These are phyloP conservation scores for Ochotona curzoniae DNA, from an alignment of 2,113 vertebrate genomes.

Conservation along the genomic window DNA sequence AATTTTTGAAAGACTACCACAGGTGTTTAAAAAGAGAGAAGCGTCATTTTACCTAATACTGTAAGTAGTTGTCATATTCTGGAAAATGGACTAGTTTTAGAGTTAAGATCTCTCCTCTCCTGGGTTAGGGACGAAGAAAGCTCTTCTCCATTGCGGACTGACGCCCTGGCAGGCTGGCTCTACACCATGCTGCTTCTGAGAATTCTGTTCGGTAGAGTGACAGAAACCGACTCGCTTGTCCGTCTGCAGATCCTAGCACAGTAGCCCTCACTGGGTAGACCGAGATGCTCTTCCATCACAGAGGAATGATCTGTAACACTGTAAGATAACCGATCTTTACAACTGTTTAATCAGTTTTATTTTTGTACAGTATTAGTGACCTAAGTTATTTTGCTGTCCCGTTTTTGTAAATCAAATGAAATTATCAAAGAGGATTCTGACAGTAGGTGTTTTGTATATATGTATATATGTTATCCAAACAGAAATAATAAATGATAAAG, in stretches of 20 bases:
- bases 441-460: conserved; percentile 90
- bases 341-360: conserved; percentile 90
- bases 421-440: conserved; percentile 88
- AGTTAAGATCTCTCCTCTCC: conserved; percentile 86
- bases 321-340: conserved; percentile 88
- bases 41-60: conserved; percentile 85
- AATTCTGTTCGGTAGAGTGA: conserved; percentile 82
- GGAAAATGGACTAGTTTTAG: conserved; percentile 85
- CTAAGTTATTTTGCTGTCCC: conserved; percentile 92
- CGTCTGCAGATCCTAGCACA: conserved; percentile 83
- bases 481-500: conserved; percentile 84
- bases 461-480: conserved; percentile 91
- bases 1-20: conserved; percentile 83
- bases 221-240: conserved; percentile 83
- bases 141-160: conserved; percentile 80
- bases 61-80: conserved; percentile 84
- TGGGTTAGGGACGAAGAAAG: conserved; percentile 84
- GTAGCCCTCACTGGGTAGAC: conserved; percentile 81
- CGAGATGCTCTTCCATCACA: conserved; percentile 84
- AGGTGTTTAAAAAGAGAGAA: conserved; percentile 83
- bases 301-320: conserved; percentile 88
- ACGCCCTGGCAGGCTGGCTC: conserved; percentile 81
- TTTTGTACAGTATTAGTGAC: conserved; percentile 92
- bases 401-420: conserved; percentile 92
- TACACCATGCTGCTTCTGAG: conserved; percentile 82